These are phyloP conservation scores for Drosophila lutescens DNA, from an alignment of 2,888 invertebrate genomes.

Conservation along the genomic window DNA sequence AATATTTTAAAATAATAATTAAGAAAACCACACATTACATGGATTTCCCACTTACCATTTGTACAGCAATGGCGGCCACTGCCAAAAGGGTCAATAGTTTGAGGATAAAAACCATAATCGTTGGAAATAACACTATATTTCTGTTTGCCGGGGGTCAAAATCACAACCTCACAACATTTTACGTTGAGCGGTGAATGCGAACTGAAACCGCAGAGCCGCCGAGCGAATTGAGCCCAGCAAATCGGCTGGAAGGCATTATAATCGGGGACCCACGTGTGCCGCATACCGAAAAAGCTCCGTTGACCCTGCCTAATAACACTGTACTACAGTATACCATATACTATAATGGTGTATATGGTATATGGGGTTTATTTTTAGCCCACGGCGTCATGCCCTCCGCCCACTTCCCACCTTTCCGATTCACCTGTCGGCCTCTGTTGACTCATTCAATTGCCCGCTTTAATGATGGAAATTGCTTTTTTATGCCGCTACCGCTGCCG, in stretches of 20 bases:
- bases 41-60: slow-evolving; percentile 42
- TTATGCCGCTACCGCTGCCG: slow-evolving; percentile 2
- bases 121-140: neutral
- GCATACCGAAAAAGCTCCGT: slow-evolving; percentile 51
- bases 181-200: slow-evolving; percentile 59
- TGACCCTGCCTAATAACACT: slow-evolving; percentile 27
- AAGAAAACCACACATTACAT: too few species aligned
- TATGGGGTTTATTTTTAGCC: slow-evolving; percentile 57
- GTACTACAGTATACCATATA: slow-evolving; percentile 12
- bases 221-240: slow-evolving; percentile 28
- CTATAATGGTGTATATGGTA: neutral
- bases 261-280: slow-evolving; percentile 56
- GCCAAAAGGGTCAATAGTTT: slow-evolving; percentile 23
- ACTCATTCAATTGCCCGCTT: slow-evolving; percentile 46
- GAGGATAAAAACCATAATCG: slow-evolving; percentile 9
- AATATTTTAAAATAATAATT: too few species aligned
- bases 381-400: slow-evolving; percentile 9
- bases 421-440: slow-evolving; percentile 53
- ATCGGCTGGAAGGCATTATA: slow-evolving; percentile 22
- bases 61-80: slow-evolving; percentile 13
- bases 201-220: slow-evolving; percentile 44
- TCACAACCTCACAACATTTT: slow-evolving; percentile 60
- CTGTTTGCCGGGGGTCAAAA: neutral
- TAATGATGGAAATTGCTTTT: slow-evolving; percentile 28
- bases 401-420: slow-evolving; percentile 9